Evolutionary conservation across 1,140 invertebrate genomes (phyloP).

Genomic region (Portunus trituberculatus): DNA sequence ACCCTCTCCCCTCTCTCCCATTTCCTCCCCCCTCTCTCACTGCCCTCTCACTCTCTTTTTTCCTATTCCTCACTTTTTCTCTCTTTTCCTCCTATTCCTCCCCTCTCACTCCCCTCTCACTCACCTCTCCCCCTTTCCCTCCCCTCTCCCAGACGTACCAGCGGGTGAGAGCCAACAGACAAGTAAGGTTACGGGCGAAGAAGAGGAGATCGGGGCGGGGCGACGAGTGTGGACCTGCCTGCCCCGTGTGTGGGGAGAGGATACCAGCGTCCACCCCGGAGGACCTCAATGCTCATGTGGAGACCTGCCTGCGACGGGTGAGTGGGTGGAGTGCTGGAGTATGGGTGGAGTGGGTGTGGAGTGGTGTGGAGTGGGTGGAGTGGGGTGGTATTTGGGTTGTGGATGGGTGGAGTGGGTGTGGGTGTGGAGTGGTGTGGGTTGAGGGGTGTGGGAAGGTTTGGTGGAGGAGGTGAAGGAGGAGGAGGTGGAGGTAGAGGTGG

Average conservation of each 20-base stretch:
- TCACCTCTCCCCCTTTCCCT: background rate
- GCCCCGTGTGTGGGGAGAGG: conserved; percentile 88
- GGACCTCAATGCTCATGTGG: conserved; percentile 89
- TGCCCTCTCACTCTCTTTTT: background rate
- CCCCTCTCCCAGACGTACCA: conserved; percentile 85
- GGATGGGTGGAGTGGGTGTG: background rate
- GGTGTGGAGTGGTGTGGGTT: too few species aligned
- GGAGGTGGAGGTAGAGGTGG: background rate
- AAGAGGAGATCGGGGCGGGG: conserved; percentile 82
- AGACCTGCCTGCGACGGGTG: conserved; percentile 86
- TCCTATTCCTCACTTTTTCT: conserved; percentile 23
- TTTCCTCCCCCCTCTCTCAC: background rate
- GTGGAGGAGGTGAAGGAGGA: background rate
- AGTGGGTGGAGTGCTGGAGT: conserved; percentile 55
- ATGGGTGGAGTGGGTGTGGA: too few species aligned
- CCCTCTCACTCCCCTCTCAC: background rate
- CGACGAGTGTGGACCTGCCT: conserved; percentile 81
- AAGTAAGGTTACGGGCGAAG: conserved; percentile 85
- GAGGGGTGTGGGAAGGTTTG: too few species aligned
- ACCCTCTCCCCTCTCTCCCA: background rate
- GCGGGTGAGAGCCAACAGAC: conserved; percentile 89
- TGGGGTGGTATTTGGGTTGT: background rate
- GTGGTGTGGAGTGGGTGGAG: background rate
- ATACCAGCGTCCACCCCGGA: conserved; percentile 84
- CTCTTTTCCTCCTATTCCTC: background rate